These are phyloP conservation scores for Zaprionus tsacasi DNA, from an alignment of 1,140 invertebrate genomes.

Conservation along the genomic window DNA sequence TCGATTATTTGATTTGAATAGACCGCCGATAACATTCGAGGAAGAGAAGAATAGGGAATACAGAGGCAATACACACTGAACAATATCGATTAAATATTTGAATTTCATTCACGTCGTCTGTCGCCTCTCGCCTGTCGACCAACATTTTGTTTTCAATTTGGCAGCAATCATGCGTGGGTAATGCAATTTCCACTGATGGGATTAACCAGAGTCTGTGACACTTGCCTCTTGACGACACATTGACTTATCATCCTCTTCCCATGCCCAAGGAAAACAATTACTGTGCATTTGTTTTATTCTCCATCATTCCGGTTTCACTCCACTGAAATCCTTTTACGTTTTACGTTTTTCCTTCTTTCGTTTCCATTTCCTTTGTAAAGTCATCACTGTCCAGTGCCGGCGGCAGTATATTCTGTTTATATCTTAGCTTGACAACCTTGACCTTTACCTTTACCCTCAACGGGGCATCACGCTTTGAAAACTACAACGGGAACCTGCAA, in stretches of 20 bases:
- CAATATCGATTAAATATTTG: slow-evolving; percentile 30
- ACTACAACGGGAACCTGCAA: background rate
- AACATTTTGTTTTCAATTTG: slow-evolving; percentile 34
- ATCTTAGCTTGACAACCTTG: background rate
- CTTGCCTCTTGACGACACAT: slow-evolving; percentile 32
- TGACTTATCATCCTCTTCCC: slow-evolving; percentile 36
- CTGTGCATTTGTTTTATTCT: slow-evolving; percentile 2
- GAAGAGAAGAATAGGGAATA: background rate
- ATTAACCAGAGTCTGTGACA: slow-evolving; percentile 41
- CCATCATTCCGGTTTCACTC: background rate
- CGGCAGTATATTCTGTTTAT: background rate
- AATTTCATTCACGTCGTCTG: slow-evolving; percentile 34
- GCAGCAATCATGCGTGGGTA: slow-evolving; percentile 65
- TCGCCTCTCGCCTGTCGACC: slow-evolving; percentile 15
- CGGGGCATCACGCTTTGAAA: background rate
- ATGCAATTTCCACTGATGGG: slow-evolving; percentile 62
- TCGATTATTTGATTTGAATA: background rate
- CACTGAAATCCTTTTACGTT: background rate
- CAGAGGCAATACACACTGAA: background rate
- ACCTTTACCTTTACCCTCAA: slow-evolving; percentile 18
- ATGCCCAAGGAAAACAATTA: background rate
- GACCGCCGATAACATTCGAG: background rate
- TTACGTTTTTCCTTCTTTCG: background rate
- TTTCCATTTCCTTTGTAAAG: slow-evolving; percentile 8
- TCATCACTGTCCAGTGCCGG: background rate